Evolutionary conservation across 2,113 vertebrate genomes (phyloP).

Genomic region (Phyllopteryx taeniolatus): DNA sequence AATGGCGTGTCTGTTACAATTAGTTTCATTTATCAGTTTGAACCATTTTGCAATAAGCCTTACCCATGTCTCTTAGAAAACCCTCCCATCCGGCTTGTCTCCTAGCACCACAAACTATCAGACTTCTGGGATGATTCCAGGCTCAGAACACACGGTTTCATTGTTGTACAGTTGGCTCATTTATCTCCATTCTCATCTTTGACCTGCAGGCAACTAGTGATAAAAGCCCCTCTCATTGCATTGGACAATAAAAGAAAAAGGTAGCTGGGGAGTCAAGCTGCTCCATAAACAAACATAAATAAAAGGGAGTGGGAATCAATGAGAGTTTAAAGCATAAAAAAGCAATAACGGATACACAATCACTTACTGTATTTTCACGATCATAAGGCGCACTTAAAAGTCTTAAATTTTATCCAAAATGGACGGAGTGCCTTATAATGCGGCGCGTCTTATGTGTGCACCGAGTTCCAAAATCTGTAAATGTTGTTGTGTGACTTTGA

Average conservation of each 20-base stretch:
- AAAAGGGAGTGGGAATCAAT: constrained; percentile 72
- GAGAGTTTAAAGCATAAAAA: constrained; percentile 44
- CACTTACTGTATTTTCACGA: not conserved
- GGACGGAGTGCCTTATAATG: too few relatives aligned
- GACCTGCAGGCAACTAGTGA: constrained; percentile 74
- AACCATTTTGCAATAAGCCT: constrained; percentile 14
- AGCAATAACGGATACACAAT: constrained; percentile 2
- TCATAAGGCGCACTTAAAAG: too few relatives aligned
- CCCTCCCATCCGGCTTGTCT: constrained; percentile 11
- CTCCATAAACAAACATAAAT: constrained; percentile 72
- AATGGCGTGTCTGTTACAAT: too few relatives aligned
- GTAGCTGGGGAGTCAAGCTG: constrained; percentile 67
- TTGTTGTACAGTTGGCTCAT: constrained; percentile 64
- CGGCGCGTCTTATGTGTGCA: too few relatives aligned
- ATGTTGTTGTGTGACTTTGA: too few relatives aligned
- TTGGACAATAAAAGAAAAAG: constrained; percentile 73
- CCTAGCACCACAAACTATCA: constrained; percentile 13
- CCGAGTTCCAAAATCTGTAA: too few relatives aligned
- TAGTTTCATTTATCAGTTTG: not conserved
- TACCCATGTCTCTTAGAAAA: constrained; percentile 6
- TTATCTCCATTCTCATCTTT: constrained; percentile 76
- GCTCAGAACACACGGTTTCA: constrained; percentile 49
- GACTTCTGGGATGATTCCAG: constrained; percentile 37
- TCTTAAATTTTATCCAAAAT: too few relatives aligned
- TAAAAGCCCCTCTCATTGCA: constrained; percentile 77